Conservation (phyloP, 1,140 invertebrate genomes). For the Tachypleus tridentatus region DNA sequence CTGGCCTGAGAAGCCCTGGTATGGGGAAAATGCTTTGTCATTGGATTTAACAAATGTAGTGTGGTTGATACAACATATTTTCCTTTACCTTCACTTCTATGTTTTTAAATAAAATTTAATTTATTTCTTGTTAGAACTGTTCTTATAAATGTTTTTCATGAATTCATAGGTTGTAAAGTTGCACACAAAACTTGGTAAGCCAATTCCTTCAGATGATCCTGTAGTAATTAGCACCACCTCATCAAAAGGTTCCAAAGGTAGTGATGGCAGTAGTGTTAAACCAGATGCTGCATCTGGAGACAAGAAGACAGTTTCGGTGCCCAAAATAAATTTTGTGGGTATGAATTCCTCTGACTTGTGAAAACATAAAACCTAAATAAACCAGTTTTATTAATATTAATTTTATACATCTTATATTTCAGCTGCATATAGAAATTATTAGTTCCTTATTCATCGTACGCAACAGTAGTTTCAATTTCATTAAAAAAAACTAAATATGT, state of each 20-base stretch:
- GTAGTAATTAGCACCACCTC: slow-evolving; percentile 59
- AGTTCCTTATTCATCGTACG: no score
- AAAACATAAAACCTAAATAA: no score
- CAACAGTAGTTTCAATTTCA: no score
- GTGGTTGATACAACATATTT: background rate
- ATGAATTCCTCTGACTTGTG: slow-evolving; percentile 6
- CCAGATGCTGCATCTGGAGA: slow-evolving; percentile 24
- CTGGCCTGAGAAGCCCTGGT: no score
- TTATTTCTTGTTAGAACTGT: slow-evolving; percentile 40
- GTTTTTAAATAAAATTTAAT: slow-evolving; percentile 7
- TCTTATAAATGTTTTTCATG: no score
- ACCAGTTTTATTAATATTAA: no score
- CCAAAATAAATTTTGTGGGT: slow-evolving; percentile 84
- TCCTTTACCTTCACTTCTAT: background rate
- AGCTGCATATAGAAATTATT: no score
- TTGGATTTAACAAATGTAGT: background rate
- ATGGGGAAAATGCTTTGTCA: no score
- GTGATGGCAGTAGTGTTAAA: slow-evolving; percentile 11
- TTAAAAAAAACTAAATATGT: no score
- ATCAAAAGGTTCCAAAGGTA: slow-evolving; percentile 5
- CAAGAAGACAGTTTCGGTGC: slow-evolving; percentile 51
- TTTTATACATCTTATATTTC: no score
- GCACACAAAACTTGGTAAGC: slow-evolving; percentile 92
- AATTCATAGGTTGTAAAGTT: slow-evolving; percentile 54
- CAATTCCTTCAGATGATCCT: slow-evolving; percentile 90